Evolutionary conservation across 2,113 vertebrate species (phyloP).

Genomic region (Triplophysa siluroides): DNA sequence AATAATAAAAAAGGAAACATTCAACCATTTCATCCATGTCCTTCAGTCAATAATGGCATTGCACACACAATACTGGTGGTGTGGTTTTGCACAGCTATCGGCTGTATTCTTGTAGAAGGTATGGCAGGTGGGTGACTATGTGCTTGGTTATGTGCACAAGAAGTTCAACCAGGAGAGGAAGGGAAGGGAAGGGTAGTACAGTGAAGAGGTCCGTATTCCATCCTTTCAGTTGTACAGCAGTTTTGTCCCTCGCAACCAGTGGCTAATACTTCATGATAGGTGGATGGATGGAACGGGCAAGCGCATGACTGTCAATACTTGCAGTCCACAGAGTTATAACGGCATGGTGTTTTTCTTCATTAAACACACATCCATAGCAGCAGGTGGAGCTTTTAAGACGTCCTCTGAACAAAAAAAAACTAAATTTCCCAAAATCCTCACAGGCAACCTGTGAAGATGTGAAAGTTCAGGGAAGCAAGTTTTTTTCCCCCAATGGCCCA

Average conservation of each 20-base stretch:
- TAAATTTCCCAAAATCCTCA: conserved; percentile 58
- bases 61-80: conserved; percentile 73
- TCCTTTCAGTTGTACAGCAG: conserved; percentile 62
- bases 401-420: conserved; percentile 51
- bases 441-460: conserved; percentile 68
- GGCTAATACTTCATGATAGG: conserved; percentile 54
- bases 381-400: conserved; percentile 72
- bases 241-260: conserved; percentile 62
- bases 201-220: conserved; percentile 77
- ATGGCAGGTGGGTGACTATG: conserved; percentile 50
- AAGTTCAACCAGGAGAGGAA: conserved; percentile 65
- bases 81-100: conserved; percentile 61
- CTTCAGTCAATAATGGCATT: conserved; percentile 70
- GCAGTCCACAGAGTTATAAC: conserved; percentile 68
- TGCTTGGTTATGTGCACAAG: conserved; percentile 64
- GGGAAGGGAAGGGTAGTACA: conserved; percentile 66
- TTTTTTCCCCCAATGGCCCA: conserved; percentile 50
- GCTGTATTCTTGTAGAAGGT: conserved; percentile 57
- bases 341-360: conserved; percentile 61
- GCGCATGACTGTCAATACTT: conserved; percentile 63
- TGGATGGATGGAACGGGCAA: conserved; percentile 61
- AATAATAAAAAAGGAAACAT: conserved; percentile 45
- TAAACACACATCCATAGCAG: conserved; percentile 76
- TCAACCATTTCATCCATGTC: conserved; percentile 64
- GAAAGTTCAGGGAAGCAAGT: conserved; percentile 71